phyloP scores from a whole-genome alignment of 1,140 invertebrate species.

The Maniola jurtina region DNA sequence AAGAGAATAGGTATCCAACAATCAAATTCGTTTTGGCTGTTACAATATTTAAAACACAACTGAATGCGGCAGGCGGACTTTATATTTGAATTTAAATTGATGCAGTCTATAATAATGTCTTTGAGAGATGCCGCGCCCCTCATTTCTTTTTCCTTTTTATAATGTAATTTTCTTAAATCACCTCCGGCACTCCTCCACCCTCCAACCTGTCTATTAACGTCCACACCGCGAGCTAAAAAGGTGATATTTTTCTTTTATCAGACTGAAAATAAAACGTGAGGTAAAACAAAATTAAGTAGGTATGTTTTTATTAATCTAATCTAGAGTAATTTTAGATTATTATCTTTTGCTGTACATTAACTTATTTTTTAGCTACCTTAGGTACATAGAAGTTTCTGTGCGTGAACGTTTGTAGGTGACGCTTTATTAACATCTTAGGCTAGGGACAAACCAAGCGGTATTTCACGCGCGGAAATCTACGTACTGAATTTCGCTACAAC shows the following conservation, averaged over 20 bases:
- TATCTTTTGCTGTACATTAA: too few species aligned
- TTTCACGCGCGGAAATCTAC: too few species aligned
- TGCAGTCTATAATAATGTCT: slow-evolving; percentile 74
- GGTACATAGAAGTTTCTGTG: too few species aligned
- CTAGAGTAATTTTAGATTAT: too few species aligned
- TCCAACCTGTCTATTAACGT: slow-evolving; percentile 49
- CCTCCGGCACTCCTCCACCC: slow-evolving; percentile 48
- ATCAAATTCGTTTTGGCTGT: slow-evolving; percentile 36
- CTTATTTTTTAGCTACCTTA: too few species aligned
- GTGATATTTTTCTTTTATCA: slow-evolving; percentile 12
- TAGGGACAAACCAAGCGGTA: too few species aligned
- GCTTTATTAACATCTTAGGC: too few species aligned
- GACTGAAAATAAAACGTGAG: background rate
- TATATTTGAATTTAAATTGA: slow-evolving; percentile 75
- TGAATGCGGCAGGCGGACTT: slow-evolving; percentile 33
- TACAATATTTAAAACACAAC: slow-evolving; percentile 36
- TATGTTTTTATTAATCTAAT: too few species aligned
- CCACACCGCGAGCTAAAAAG: slow-evolving; percentile 15
- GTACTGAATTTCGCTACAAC: too few species aligned
- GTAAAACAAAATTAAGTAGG: background rate
- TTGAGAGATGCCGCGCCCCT: slow-evolving; percentile 58
- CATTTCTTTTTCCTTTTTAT: slow-evolving; percentile 67
- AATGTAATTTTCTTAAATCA: slow-evolving; percentile 77
- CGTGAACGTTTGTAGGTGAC: too few species aligned
- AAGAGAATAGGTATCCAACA: slow-evolving; percentile 8